Evolutionary conservation across 1,140 invertebrate species (phyloP).

Genomic region (Zaprionus camerounensis): DNA sequence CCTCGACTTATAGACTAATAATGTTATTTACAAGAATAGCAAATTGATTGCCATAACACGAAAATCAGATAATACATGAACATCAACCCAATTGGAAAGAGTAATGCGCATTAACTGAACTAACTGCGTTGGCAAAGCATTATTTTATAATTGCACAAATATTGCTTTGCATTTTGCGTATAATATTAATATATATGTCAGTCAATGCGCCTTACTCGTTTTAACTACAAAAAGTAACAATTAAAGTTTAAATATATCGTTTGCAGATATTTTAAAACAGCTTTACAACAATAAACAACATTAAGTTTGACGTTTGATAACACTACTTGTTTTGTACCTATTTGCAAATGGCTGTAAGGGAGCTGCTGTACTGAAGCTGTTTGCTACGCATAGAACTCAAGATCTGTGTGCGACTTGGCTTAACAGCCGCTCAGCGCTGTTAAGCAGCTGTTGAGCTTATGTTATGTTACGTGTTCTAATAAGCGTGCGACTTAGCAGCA

Average conservation of each 20-base stretch:
- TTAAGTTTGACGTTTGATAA: no score
- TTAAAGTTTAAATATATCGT: not conserved
- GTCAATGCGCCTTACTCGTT: slow-evolving; percentile 60
- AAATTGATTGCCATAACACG: slow-evolving; percentile 55
- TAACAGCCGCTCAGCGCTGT: not conserved
- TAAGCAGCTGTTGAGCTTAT: not conserved
- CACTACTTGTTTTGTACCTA: not conserved
- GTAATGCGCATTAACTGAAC: slow-evolving; percentile 59
- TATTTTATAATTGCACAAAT: slow-evolving; percentile 10
- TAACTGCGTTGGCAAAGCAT: not conserved
- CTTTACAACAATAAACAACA: not conserved
- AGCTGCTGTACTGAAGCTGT: not conserved
- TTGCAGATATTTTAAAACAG: slow-evolving; percentile 3
- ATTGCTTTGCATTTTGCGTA: not conserved
- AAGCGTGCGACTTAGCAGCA: not conserved
- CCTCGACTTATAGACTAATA: slow-evolving; percentile 42
- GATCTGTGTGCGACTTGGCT: not conserved
- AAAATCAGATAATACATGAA: slow-evolving; percentile 82
- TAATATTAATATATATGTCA: slow-evolving; percentile 14
- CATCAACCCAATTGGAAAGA: slow-evolving; percentile 50
- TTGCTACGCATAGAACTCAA: not conserved
- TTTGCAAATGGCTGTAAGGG: not conserved
- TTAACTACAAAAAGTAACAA: slow-evolving; percentile 4
- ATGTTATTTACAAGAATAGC: slow-evolving; percentile 77
- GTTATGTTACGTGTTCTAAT: not conserved